Evolutionary conservation across 2,888 invertebrate species (phyloP), one percentile per base, ranked within the genome.

Genomic region (Scaptomyza parva): DNA sequence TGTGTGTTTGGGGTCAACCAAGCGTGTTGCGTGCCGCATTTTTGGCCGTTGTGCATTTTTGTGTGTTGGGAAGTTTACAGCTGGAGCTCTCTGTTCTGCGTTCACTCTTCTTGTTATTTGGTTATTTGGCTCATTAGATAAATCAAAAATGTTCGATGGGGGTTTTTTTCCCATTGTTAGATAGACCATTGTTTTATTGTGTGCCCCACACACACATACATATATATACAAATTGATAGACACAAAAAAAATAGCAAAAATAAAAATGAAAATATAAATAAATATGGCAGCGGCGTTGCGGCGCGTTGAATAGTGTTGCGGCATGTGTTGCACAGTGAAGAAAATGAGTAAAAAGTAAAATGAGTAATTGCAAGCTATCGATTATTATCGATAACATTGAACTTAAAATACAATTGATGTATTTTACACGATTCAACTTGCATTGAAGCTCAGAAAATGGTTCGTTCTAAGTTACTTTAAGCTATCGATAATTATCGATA

Each of bases 161-260:
- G 5, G 0, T 30, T 30, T 33, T 51, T 28, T 50, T 35, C n/a
- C 5, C 67, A 65, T 55, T 70, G 70, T 60, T 45, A 39, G 24
- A 35, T 22, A 61, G 1, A 9, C n/a, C 54, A 79, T 72, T 79
- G 80, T 75, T 68, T 74, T 75, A 65, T 67, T 67, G 63, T 67
- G 63, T 69, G 47, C 62, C 66, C 47, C 9, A 6, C 30, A 35
- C 33, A 12, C 44, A 22, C 22, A 22, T n/a, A 5, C 22, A 22
- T 22, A 22, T 6, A 3, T 30, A 35, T n/a, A 18, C 44, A 72
- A 75, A 77, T 61, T 83, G 80, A 83, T 83, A 76, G 83, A 70
- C 64, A 76, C 58, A 66, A 60, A 73, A 65, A 55, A 28, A 52
- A 28, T n/a, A n/a, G 24, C 8, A 24, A 39, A 18, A 22, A 30